Evolutionary conservation across 1,140 invertebrate species (phyloP).

Genomic region (Drosophila dunni): DNA sequence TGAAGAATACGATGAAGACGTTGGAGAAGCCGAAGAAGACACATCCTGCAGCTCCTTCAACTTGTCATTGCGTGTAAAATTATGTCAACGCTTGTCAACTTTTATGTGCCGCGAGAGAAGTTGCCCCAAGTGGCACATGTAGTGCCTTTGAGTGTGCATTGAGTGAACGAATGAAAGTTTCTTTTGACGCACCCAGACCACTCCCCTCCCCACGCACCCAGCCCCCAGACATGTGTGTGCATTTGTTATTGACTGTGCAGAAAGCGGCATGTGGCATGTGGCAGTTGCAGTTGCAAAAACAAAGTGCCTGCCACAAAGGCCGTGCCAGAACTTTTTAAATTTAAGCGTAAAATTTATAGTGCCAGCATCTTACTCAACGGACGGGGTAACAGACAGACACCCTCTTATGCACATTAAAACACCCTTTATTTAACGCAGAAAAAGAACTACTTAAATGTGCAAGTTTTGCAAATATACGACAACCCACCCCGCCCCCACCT

Average conservation of each 20-base stretch:
- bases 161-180: slow-evolving; percentile 72
- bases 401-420: neutral
- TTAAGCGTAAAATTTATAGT: slow-evolving; percentile 68
- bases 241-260: slow-evolving; percentile 66
- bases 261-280: slow-evolving; percentile 49
- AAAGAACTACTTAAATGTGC: slow-evolving; percentile 50
- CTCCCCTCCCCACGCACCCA: too few species aligned
- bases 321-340: slow-evolving; percentile 72
- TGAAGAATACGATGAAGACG: slow-evolving; percentile 24
- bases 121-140: slow-evolving; percentile 61
- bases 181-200: slow-evolving; percentile 1
- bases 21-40: slow-evolving; percentile 15
- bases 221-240: neutral
- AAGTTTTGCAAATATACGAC: slow-evolving; percentile 35
- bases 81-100: slow-evolving; percentile 82
- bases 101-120: slow-evolving; percentile 58
- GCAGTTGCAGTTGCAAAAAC: slow-evolving; percentile 51
- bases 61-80: slow-evolving; percentile 81
- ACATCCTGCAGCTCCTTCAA: slow-evolving; percentile 67
- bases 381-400: slow-evolving; percentile 1
- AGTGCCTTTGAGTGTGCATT: slow-evolving; percentile 76
- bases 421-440: slow-evolving; percentile 6
- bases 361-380: slow-evolving; percentile 12
- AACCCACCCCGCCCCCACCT: neutral
- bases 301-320: slow-evolving; percentile 39